Evolutionary conservation across 2,888 invertebrate species (phyloP).

Genomic region (Trimorus sp.): DNA sequence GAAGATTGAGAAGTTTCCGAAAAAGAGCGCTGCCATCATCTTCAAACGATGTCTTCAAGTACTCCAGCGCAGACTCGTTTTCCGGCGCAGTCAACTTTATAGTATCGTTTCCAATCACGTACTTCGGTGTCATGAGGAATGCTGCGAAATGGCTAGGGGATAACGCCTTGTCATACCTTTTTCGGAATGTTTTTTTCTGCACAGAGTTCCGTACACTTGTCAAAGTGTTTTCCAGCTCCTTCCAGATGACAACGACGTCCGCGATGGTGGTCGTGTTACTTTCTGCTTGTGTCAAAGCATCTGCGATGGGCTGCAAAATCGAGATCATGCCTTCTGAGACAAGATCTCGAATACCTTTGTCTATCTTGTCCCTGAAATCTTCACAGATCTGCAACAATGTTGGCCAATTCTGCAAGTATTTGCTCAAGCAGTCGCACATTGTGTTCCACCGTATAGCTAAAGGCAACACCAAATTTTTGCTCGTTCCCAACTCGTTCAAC

Average conservation of each 20-base stretch:
- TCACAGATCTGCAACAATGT: no score
- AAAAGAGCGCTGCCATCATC: constrained; percentile 24
- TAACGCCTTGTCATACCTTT: constrained; percentile 28
- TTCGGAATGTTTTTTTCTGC: constrained; percentile 22
- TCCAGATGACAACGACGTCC: constrained; percentile 40
- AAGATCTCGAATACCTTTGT: constrained; percentile 20
- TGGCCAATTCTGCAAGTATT: no score
- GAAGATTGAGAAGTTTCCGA: constrained; percentile 26
- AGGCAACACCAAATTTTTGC: no score
- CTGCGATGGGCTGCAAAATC: constrained; percentile 28
- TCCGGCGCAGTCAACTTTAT: not conserved
- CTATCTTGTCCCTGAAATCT: constrained; percentile 16
- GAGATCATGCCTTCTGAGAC: constrained; percentile 16
- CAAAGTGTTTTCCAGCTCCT: constrained; percentile 15
- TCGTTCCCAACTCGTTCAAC: no score
- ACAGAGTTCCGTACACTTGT: constrained; percentile 20
- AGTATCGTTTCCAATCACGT: no score
- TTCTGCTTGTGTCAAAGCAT: constrained; percentile 13
- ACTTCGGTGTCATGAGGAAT: constrained; percentile 24
- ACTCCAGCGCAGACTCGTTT: constrained; percentile 25
- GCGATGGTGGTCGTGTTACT: constrained; percentile 11
- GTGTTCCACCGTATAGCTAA: no score
- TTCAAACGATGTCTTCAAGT: constrained; percentile 18
- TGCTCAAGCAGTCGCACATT: no score
- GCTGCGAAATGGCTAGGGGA: constrained; percentile 29